Conservation (phyloP, 2,888 invertebrate genomes). For the Cataglyphis rosenhaueri region DNA sequence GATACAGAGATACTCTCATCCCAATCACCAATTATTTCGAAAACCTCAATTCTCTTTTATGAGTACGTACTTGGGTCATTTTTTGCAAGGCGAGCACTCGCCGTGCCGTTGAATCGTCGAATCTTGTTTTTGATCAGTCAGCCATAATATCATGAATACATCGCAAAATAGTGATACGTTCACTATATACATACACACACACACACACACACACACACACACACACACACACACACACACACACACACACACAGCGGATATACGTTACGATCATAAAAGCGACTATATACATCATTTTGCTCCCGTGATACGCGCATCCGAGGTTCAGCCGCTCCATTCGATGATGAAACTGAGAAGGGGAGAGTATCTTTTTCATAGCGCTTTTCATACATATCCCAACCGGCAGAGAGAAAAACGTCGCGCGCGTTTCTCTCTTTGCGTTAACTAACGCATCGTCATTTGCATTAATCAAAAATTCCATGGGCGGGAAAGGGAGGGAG, state of each 20-base stretch:
- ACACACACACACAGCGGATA: background rate
- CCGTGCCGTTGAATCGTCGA: background rate
- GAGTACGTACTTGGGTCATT: background rate
- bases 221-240: background rate
- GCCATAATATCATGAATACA: conserved; percentile 34
- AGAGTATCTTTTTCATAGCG: conserved; percentile 16
- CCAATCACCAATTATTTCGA: conserved; percentile 25
- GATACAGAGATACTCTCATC: background rate
- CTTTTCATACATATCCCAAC: conserved; percentile 29
- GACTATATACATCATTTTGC: conserved; percentile 21
- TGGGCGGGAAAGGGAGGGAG: conserved; percentile 21
- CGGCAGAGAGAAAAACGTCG: background rate
- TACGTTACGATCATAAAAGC: conserved; percentile 39
- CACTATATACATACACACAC: background rate
- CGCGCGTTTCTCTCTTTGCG: conserved; percentile 20
- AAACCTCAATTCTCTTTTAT: conserved; percentile 12
- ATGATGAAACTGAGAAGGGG: conserved; percentile 40
- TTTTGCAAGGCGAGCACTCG: conserved; percentile 18
- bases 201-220: background rate
- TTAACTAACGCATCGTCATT: conserved; percentile 48
- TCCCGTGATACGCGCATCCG: conserved; percentile 25
- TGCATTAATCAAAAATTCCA: conserved; percentile 61
- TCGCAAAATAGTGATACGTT: conserved; percentile 15
- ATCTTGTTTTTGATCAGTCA: conserved; percentile 50
- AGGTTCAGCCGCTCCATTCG: conserved; percentile 16